Conservation (phyloP, 2,888 invertebrate genomes). For the Polia nebulosa region DNA sequence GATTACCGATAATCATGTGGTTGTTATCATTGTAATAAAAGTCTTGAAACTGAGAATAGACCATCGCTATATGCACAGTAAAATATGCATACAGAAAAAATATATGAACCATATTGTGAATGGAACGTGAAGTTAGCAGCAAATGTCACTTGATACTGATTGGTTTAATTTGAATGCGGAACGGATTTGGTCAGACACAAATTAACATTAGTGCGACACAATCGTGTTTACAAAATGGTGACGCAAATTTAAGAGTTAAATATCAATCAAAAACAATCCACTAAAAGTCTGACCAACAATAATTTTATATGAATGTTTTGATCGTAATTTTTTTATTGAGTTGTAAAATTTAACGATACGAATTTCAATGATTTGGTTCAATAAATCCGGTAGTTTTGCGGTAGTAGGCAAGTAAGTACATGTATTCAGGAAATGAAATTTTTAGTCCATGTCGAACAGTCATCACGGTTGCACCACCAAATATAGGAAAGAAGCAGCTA, state of each 20-base stretch:
- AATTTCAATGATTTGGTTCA: conserved; percentile 6
- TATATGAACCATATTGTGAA: conserved; percentile 34
- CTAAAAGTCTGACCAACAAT: not conserved
- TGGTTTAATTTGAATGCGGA: conserved; percentile 18
- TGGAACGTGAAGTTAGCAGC: conserved; percentile 2
- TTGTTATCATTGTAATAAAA: conserved; percentile 50
- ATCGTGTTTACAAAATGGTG: conserved; percentile 5
- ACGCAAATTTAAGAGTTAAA: not conserved
- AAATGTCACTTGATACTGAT: conserved; percentile 12
- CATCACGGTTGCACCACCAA: not conserved
- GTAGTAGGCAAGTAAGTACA: not conserved
- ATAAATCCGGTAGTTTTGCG: not conserved
- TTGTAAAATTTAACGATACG: conserved; percentile 39
- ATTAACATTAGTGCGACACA: not conserved
- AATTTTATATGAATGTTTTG: conserved; percentile 15
- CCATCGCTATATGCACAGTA: not conserved
- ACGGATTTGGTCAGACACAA: conserved; percentile 32
- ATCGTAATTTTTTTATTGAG: conserved; percentile 44
- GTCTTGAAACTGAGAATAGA: conserved; percentile 49
- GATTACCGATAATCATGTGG: conserved; percentile 53
- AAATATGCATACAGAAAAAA: conserved; percentile 9
- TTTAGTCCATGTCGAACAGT: not conserved
- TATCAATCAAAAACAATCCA: not conserved
- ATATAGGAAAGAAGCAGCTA: not conserved
- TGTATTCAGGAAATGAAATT: not conserved